Evolutionary conservation across 1,140 invertebrate genomes (phyloP).

Genomic region (Drosophila aff.): DNA sequence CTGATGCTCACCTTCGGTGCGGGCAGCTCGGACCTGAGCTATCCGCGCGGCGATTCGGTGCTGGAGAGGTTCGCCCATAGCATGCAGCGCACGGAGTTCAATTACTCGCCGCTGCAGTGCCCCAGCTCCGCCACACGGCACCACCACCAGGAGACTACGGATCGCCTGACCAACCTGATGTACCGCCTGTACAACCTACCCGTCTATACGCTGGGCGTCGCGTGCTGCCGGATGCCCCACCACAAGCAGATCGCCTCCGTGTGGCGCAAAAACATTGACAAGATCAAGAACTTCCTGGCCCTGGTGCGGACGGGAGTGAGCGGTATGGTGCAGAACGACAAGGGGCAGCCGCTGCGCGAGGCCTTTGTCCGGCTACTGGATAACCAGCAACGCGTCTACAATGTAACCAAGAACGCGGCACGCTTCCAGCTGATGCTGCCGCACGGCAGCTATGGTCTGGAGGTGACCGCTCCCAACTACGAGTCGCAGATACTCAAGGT

Average conservation of each 20-base stretch:
- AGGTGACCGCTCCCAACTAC: slow-evolving; percentile 87
- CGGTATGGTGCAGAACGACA: slow-evolving; percentile 89
- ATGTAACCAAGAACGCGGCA: slow-evolving; percentile 89
- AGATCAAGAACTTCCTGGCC: slow-evolving; percentile 88
- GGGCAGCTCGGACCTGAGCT: slow-evolving; percentile 70
- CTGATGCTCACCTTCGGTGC: slow-evolving; percentile 76
- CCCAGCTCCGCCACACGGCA: slow-evolving; percentile 55
- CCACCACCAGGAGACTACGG: slow-evolving; percentile 58
- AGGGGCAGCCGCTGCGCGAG: slow-evolving; percentile 88
- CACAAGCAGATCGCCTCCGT: slow-evolving; percentile 88
- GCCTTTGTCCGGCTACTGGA: slow-evolving; percentile 89
- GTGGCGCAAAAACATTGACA: slow-evolving; percentile 91
- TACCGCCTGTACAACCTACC: slow-evolving; percentile 87
- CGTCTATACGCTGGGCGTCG: slow-evolving; percentile 87
- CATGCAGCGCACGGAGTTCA: slow-evolving; percentile 76
- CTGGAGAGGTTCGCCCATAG: slow-evolving; percentile 73
- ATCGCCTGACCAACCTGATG: slow-evolving; percentile 86
- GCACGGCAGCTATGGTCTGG: slow-evolving; percentile 87
- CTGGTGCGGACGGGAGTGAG: slow-evolving; percentile 88
- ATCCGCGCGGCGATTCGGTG: slow-evolving; percentile 65
- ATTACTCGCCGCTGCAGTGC: slow-evolving; percentile 73
- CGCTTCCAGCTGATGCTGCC: slow-evolving; percentile 90
- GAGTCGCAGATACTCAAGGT: slow-evolving; percentile 85
- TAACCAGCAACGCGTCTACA: slow-evolving; percentile 86
- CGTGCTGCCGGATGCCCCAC: slow-evolving; percentile 92